phyloP scores from a whole-genome alignment of 2,113 vertebrate species.

The Ginglymostoma cirratum region DNA sequence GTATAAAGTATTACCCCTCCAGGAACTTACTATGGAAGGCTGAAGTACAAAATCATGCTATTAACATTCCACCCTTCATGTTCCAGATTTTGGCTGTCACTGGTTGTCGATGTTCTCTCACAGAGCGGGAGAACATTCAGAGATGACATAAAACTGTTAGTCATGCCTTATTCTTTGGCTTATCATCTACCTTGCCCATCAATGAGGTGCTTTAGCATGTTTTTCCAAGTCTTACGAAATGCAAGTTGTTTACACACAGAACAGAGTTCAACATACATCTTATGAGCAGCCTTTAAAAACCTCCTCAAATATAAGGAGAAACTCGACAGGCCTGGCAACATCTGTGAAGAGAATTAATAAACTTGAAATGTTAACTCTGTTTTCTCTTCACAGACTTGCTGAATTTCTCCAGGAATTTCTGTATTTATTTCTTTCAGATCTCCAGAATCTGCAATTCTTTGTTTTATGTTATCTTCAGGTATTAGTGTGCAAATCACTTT shows the following conservation, averaged over 20 bases:
- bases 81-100: neutral
- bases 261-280: neutral
- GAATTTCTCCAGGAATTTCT: too few species aligned
- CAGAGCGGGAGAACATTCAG: neutral
- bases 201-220: neutral
- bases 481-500: neutral
- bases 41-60: neutral
- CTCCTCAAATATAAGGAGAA: neutral
- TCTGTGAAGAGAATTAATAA: too few species aligned
- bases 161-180: neutral
- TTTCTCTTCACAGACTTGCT: too few species aligned
- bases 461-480: too few species aligned
- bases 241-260: neutral
- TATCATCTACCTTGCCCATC: neutral
- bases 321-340: too few species aligned
- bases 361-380: too few species aligned
- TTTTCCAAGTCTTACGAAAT: neutral
- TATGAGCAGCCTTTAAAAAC: neutral
- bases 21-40: neutral
- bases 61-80: neutral
- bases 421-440: too few species aligned
- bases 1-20: neutral
- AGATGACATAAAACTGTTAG: neutral
- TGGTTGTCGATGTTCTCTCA: neutral
- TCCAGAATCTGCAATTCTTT: too few species aligned